phyloP scores from a whole-genome alignment of 2,113 vertebrate species.

The Thalassoma bifasciatum region DNA sequence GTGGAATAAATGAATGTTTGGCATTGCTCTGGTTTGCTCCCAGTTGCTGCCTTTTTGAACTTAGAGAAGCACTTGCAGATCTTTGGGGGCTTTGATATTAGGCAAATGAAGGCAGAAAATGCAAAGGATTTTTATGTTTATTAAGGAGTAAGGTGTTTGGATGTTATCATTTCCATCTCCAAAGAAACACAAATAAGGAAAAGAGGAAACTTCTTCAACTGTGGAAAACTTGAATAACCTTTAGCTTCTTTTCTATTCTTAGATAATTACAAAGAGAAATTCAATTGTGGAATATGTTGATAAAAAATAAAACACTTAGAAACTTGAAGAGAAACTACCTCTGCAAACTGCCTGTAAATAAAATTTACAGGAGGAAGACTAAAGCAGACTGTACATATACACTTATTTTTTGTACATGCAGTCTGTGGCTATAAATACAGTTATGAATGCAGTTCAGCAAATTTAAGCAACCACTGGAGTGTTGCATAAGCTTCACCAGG shows the following conservation, averaged over 20 bases:
- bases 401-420: not conserved
- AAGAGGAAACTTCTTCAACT: too few relatives aligned
- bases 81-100: not conserved
- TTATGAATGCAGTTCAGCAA: not conserved
- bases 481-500: not conserved
- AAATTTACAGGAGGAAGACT: too few relatives aligned
- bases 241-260: too few relatives aligned
- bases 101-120: constrained; percentile 1
- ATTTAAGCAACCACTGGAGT: not conserved
- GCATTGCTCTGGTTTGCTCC: constrained; percentile 13
- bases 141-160: not conserved
- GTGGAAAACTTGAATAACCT: too few relatives aligned
- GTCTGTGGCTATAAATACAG: not conserved
- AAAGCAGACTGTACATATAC: too few relatives aligned
- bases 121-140: not conserved
- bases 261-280: too few relatives aligned
- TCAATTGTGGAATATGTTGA: too few relatives aligned
- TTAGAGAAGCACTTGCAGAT: not conserved
- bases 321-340: too few relatives aligned
- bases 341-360: too few relatives aligned
- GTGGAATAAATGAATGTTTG: constrained; percentile 35
- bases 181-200: too few relatives aligned
- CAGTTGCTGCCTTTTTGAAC: constrained; percentile 7
- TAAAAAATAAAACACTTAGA: too few relatives aligned
- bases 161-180: not conserved